Evolutionary conservation across 2,888 invertebrate species (phyloP), one percentile per base, ranked within the genome.

Genomic region (Lithophane leautieri): DNA sequence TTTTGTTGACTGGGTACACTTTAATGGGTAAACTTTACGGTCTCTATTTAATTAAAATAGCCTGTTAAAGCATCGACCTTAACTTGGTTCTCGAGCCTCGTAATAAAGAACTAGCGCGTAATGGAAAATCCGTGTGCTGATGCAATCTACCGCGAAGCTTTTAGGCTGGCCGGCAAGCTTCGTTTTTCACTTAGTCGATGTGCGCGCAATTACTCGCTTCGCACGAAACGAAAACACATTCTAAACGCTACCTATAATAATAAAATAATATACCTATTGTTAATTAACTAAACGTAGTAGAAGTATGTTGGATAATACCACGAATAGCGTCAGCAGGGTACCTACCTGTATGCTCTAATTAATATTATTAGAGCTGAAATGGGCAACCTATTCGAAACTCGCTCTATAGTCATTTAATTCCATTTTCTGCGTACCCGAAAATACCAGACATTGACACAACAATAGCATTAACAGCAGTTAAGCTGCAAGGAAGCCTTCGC

Each of bases 61-160:
- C 77, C 75, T 73, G 85, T 87, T 85, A 88, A 89, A 89, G 75
- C 80, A 84, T 83, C 78, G 76, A 83, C 82, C 78, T 85, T 81
- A 87, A 84, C 85, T 83, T 86, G 84, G 87, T 89, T 87, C 88
- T 89, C 86, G 77, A 83, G 86, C 77, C 86, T 89, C 86, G 88
- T 90, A 89, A 90, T 90, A 91, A 92, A 92, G 90, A 92, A 92
- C 91, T 90, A 91, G 84, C 88, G 88, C 88, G 93, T 95, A 95
- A 96, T 95, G 95, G 95, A 95, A 95, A 95, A 95, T 90, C 93
- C 95, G 92, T 95, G 95, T 95, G 95, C 93, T 94, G 95, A 95
- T 96, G 93, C 94, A 94, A 96, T 96, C 95, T 93, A 92, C 91
- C 91, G 91, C 92, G 91, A 90, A 93, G 94, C 95, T 95, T 95